A percentile compares a stretch with the other conserved stretches of the same genome.
phyloP scores from a whole-genome alignment of 2,888 invertebrate species.

The Meiosimyza decipiens region DNA sequence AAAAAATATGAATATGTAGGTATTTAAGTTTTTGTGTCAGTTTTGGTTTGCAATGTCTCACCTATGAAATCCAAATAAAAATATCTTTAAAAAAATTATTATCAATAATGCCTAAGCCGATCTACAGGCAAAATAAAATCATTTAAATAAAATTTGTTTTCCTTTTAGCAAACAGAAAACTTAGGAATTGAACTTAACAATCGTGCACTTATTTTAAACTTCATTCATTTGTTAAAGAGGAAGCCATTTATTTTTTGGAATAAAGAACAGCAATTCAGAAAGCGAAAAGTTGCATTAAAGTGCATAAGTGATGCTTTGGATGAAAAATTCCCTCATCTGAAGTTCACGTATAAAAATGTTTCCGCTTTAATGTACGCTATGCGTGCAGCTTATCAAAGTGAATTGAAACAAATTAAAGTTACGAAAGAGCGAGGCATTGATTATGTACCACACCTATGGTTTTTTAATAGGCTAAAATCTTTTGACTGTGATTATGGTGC shows the following conservation, averaged over 20 bases:
- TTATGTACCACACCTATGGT: constrained; percentile 18
- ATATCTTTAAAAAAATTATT: too few species aligned
- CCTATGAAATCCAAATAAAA: too few species aligned
- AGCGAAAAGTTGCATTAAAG: constrained; percentile 13
- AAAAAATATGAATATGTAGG: too few species aligned
- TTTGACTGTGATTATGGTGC: neutral
- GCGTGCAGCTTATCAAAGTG: constrained; percentile 3
- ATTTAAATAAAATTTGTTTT: neutral
- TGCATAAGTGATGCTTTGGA: neutral
- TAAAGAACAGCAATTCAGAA: constrained; percentile 8
- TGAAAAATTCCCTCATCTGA: neutral
- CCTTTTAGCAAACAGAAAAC: neutral
- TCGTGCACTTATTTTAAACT: neutral
- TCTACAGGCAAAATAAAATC: neutral
- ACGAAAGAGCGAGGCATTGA: neutral
- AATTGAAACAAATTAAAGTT: neutral
- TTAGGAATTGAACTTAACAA: constrained; percentile 3
- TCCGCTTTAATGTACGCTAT: neutral
- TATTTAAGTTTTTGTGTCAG: too few species aligned
- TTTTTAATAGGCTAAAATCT: constrained; percentile 9
- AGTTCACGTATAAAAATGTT: constrained; percentile 15
- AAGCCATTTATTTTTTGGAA: constrained; percentile 22
- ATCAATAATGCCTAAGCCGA: too few species aligned
- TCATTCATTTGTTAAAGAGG: constrained; percentile 14
- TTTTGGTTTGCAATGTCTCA: too few species aligned